These are phyloP conservation scores for Pollenia angustigena DNA, from an alignment of 2,888 invertebrate genomes.

Conservation along the genomic window DNA sequence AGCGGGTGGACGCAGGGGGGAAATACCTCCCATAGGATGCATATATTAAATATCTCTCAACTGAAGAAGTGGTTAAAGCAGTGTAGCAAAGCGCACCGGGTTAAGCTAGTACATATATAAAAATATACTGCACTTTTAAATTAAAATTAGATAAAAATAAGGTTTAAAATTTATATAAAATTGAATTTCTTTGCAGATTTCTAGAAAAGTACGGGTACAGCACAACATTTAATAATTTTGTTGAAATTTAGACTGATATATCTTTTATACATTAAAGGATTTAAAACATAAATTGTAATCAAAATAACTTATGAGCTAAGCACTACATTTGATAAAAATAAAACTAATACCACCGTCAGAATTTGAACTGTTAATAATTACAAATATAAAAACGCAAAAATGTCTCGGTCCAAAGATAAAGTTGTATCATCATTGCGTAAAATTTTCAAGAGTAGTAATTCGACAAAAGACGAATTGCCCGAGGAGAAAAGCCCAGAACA, in stretches of 20 bases:
- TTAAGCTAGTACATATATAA: too few relatives aligned
- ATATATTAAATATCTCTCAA: too few relatives aligned
- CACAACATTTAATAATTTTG: constrained; percentile 15
- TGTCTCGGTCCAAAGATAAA: constrained; percentile 91
- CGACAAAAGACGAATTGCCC: constrained; percentile 80
- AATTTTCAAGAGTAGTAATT: constrained; percentile 88
- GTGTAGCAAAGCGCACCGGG: too few relatives aligned
- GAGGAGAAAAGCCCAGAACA: constrained; percentile 83
- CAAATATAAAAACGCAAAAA: constrained; percentile 12
- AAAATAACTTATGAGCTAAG: constrained; percentile 31
- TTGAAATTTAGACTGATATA: constrained; percentile 55
- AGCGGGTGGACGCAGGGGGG: too few relatives aligned
- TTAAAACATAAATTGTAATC: constrained; percentile 2
- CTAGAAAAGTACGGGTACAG: background rate
- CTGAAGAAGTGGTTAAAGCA: too few relatives aligned
- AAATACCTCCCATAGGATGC: too few relatives aligned
- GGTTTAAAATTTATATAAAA: background rate
- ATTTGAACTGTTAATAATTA: constrained; percentile 18
- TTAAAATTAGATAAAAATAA: too few relatives aligned
- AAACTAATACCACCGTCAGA: constrained; percentile 57
- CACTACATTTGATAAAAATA: constrained; percentile 5
- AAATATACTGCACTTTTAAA: too few relatives aligned
- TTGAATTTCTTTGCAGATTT: constrained; percentile 26
- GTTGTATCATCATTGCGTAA: constrained; percentile 92
- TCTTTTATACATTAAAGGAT: constrained; percentile 16